A percentile compares a stretch with the other conserved stretches of the same genome.
phyloP scores from a whole-genome alignment of 2,113 vertebrate species.

The Ranitomeya variabilis region DNA sequence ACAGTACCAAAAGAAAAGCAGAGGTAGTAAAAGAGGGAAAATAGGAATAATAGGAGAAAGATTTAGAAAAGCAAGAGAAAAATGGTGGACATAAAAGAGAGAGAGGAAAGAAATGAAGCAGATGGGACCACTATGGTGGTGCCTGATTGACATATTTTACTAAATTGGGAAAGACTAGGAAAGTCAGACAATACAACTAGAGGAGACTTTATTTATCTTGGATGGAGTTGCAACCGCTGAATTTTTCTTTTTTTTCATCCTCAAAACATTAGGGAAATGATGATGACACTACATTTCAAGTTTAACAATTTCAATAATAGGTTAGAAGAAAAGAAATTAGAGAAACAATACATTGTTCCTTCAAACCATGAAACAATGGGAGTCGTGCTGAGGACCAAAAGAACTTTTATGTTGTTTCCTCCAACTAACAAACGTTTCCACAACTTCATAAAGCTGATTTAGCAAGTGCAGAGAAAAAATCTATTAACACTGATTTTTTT shows the following conservation, averaged over 20 bases:
- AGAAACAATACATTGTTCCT: not conserved
- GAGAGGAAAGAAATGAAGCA: too few relatives aligned
- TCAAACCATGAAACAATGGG: not conserved
- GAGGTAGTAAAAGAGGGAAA: too few relatives aligned
- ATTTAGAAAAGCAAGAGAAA: too few relatives aligned
- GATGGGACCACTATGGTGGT: too few relatives aligned
- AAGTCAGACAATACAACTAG: not conserved
- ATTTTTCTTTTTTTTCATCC: not conserved
- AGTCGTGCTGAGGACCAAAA: not conserved
- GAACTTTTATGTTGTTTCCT: not conserved
- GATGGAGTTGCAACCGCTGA: not conserved
- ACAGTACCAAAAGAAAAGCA: too few relatives aligned
- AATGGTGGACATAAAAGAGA: too few relatives aligned
- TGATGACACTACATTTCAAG: not conserved
- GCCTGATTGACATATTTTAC: too few relatives aligned
- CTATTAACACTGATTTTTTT: conserved; percentile 49
- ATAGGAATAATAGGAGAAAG: too few relatives aligned
- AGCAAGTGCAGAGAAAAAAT: conserved; percentile 20
- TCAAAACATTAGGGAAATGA: not conserved
- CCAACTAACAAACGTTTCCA: not conserved
- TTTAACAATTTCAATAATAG: not conserved
- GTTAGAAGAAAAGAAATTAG: not conserved
- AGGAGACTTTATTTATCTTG: not conserved
- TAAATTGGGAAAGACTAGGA: too few relatives aligned
- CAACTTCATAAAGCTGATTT: conserved; percentile 23